Conservation (phyloP, 2,113 vertebrate species). For the Halcyon malimbica region DNA sequence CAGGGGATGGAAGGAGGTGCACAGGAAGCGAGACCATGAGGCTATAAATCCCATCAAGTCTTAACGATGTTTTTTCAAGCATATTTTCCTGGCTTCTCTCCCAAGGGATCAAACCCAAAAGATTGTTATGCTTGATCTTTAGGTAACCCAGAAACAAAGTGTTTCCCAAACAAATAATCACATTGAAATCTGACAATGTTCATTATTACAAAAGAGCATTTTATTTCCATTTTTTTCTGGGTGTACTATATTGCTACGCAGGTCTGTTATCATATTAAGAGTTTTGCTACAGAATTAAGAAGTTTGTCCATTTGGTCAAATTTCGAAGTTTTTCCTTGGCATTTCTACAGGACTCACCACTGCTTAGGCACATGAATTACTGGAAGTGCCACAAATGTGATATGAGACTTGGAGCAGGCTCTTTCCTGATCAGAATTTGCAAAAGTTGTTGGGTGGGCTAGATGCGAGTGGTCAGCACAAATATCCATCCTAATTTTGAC, state of each 20-base stretch:
- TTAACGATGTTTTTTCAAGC: not conserved
- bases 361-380: not conserved
- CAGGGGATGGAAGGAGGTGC: not conserved
- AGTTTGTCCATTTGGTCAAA: constrained; percentile 49
- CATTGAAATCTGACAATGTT: constrained; percentile 4
- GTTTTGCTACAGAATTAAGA: constrained; percentile 39
- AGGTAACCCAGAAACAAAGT: constrained; percentile 24
- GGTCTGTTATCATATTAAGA: constrained; percentile 31
- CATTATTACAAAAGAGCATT: constrained; percentile 69
- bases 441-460: not conserved
- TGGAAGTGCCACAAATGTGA: not conserved
- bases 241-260: constrained; percentile 42
- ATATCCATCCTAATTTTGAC: not conserved
- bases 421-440: not conserved
- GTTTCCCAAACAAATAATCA: constrained; percentile 46
- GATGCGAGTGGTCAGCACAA: constrained; percentile 12
- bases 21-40: rapidly evolving
- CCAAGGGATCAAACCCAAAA: not conserved
- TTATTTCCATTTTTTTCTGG: constrained; percentile 71
- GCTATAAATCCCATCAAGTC: not conserved
- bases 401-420: not conserved
- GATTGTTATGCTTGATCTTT: not conserved
- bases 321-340: constrained; percentile 62
- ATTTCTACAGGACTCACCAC: constrained; percentile 17
- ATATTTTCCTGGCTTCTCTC: not conserved